Base-by-base conservation (phyloP, 2,113 vertebrate genomes). In the Dromaius novaehollandiae region DNA sequence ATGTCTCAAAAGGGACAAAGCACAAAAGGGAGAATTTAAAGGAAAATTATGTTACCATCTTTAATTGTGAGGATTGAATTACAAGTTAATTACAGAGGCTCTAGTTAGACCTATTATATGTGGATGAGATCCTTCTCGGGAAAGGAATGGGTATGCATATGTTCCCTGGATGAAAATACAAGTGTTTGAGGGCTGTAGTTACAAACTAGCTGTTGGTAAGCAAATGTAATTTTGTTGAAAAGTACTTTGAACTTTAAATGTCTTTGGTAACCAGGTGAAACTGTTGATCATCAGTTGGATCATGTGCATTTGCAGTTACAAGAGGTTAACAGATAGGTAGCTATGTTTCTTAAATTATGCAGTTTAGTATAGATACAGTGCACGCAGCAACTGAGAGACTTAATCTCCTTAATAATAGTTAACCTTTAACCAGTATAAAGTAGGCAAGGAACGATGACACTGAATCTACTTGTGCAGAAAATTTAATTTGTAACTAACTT, bases 31-130 rank as follows among this genome's bases (percentile, higher is more conserved):
- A 26, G 46, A 30, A 38, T 73, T 66, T 48, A 70, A 81, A 63
- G 44, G 34, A 78, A 95, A 58, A 28, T n/a, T 28, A 87, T 83
- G 21, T 88, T 93, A 77, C 42, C 48, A 36, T 48, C n/a, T 94
- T 79, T 74, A 82, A 42, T 96, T 89, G 7, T 78, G 61, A 69
- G 58, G 56, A 74, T 91, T 90, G 86, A 86, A 96, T 86, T 87
- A 13, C 25, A 92, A 86, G 51, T 73, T 53, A 56, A 88, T 40
- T 75, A 69, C 5, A 76, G 28, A 93, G 64, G 5, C 48, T n/a
- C 20, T 44, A 60, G 20, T 25, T 69, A 44, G 64, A 69, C 26
- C 16, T 74, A 2, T 15, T 36, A 40, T 51, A 50, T 3, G 14
- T n/a, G 55, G 53, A 42, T 44, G 30, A 79, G 38, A 44, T 65